Evolutionary conservation across 2,888 invertebrate genomes (phyloP).

Genomic region (Silvanus unidentatus): DNA sequence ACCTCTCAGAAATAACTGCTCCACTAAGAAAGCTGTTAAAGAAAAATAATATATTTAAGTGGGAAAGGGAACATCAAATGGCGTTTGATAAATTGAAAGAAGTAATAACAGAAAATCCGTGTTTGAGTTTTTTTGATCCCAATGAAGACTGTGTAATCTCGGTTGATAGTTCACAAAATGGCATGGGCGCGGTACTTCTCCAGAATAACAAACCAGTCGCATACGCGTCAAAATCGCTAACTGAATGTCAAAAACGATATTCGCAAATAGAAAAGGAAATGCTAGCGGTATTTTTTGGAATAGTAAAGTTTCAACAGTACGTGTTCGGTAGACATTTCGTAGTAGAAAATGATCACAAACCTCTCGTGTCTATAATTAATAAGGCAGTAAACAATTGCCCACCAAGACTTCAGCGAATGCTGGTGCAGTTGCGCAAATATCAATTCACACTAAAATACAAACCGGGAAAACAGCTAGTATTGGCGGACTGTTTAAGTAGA

Average conservation of each 20-base stretch:
- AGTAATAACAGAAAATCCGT: slow-evolving; percentile 11
- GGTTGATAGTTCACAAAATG: slow-evolving; percentile 17
- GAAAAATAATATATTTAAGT: slow-evolving; percentile 11
- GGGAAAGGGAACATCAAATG: slow-evolving; percentile 10
- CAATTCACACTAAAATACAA: slow-evolving; percentile 10
- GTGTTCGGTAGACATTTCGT: slow-evolving; percentile 19
- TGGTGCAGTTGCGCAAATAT: slow-evolving; percentile 14
- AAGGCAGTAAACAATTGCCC: slow-evolving; percentile 11
- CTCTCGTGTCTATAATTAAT: slow-evolving; percentile 8
- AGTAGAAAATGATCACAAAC: slow-evolving; percentile 24
- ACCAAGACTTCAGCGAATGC: slow-evolving; percentile 12
- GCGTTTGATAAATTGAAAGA: slow-evolving; percentile 11
- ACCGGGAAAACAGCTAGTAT: slow-evolving; percentile 9
- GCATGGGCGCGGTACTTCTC: slow-evolving; percentile 14
- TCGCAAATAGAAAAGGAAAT: slow-evolving; percentile 24
- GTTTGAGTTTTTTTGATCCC: slow-evolving; percentile 14
- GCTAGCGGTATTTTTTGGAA: slow-evolving; percentile 6
- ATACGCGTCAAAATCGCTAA: slow-evolving; percentile 16
- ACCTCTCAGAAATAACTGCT: slow-evolving; percentile 15
- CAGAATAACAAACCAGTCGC: slow-evolving; percentile 15
- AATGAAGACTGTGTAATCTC: slow-evolving; percentile 11
- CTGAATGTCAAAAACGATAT: slow-evolving; percentile 19
- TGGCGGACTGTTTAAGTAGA: slow-evolving; percentile 1
- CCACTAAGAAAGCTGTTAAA: slow-evolving; percentile 18
- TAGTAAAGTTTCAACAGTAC: slow-evolving; percentile 12